phyloP scores from a whole-genome alignment of 1,140 invertebrate species.

The Camponotus vicinus region DNA sequence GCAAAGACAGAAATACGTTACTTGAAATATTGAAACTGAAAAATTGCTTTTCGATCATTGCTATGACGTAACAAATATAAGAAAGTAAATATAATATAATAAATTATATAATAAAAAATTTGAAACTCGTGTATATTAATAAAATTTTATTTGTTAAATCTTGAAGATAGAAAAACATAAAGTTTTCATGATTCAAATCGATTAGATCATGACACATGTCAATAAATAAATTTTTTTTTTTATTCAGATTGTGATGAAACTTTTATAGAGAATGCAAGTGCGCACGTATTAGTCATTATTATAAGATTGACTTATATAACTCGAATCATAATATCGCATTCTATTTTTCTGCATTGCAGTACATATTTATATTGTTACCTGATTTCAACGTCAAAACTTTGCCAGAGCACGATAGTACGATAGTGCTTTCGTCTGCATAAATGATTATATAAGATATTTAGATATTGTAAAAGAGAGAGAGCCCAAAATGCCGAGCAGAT shows the following conservation, averaged over 20 bases:
- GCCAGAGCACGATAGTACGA: background rate
- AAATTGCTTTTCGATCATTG: background rate
- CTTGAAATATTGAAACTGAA: background rate
- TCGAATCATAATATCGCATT: conserved; percentile 37
- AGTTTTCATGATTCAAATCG: background rate
- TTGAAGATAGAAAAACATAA: background rate
- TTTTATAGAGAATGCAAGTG: conserved; percentile 2
- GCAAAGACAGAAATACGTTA: background rate
- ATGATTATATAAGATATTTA: background rate
- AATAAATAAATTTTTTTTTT: background rate
- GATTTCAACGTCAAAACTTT: conserved; percentile 51
- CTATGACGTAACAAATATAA: background rate
- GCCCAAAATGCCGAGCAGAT: background rate
- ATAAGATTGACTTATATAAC: conserved; percentile 38
- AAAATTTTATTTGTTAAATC: background rate
- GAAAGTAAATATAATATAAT: background rate
- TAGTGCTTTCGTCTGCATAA: background rate
- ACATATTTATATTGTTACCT: conserved; percentile 47
- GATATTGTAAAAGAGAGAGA: background rate
- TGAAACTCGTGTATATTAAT: background rate
- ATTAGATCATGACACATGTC: background rate
- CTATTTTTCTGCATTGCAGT: conserved; percentile 70
- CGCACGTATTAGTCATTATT: conserved; percentile 2
- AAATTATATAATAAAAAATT: background rate
- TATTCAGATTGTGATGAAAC: background rate